phyloP scores from a whole-genome alignment of 2,888 invertebrate species.

The Lasioglossum malachurum region DNA sequence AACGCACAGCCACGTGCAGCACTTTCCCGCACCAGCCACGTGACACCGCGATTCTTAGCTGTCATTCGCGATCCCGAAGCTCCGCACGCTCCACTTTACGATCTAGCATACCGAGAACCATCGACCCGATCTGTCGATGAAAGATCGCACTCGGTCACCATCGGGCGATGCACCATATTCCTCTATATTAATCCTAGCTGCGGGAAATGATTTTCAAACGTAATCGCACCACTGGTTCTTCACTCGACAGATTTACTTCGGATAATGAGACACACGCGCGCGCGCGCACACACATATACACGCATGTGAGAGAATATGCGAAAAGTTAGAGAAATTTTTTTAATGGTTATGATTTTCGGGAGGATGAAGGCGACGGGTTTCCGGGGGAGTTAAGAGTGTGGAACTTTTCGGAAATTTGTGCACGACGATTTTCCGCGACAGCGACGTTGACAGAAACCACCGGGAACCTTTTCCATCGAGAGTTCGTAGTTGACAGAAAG shows the following conservation, averaged over 20 bases:
- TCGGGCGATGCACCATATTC: neutral
- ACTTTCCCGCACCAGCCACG: conserved; percentile 53
- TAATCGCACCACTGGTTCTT: neutral
- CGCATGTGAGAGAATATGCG: neutral
- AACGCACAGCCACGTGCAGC: conserved; percentile 51
- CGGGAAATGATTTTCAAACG: neutral
- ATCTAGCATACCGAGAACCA: neutral
- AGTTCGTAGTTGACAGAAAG: conserved; percentile 81
- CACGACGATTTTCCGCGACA: conserved; percentile 14
- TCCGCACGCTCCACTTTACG: neutral
- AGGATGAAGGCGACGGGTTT: neutral
- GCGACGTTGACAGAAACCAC: conserved; percentile 54
- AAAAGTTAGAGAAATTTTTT: neutral
- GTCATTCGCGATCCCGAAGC: neutral
- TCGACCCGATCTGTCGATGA: neutral
- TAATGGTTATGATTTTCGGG: neutral
- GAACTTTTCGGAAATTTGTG: neutral
- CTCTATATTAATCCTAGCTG: neutral
- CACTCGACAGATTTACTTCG: neutral
- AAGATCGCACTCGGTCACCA: neutral
- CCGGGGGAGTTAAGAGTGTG: neutral
- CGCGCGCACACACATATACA: neutral
- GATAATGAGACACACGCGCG: neutral
- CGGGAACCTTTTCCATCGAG: conserved; percentile 72
- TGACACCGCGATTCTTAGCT: conserved; percentile 39